A percentile compares a stretch with the other conserved stretches of the same genome.
phyloP scores from a whole-genome alignment of 2,888 invertebrate species.

The Atherix ibis region DNA sequence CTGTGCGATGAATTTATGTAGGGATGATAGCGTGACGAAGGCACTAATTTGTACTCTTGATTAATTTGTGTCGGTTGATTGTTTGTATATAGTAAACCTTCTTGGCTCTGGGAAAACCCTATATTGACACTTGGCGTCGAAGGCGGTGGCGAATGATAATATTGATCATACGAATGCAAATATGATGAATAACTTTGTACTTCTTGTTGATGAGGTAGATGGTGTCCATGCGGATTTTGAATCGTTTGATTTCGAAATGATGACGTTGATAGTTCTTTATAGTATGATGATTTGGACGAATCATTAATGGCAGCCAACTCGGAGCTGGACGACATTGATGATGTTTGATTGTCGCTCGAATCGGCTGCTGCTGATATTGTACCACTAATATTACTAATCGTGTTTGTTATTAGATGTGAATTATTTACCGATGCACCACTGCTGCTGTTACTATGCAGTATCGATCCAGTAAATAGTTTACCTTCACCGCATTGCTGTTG shows the following conservation, averaged over 20 bases:
- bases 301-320: too few relatives aligned
- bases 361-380: slow-evolving; percentile 57
- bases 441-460: slow-evolving; percentile 16
- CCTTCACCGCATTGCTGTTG: too few relatives aligned
- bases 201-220: slow-evolving; percentile 13
- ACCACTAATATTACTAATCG: slow-evolving; percentile 16
- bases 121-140: too few relatives aligned
- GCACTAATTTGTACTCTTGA: slow-evolving; percentile 18
- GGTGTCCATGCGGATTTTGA: too few relatives aligned
- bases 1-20: slow-evolving; percentile 10
- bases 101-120: slow-evolving; percentile 13
- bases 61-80: slow-evolving; percentile 8
- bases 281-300: too few relatives aligned
- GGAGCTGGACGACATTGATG: slow-evolving; percentile 32
- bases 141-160: slow-evolving; percentile 22
- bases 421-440: slow-evolving; percentile 11
- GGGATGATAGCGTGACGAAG: slow-evolving; percentile 15
- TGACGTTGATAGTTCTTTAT: too few relatives aligned
- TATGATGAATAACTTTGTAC: slow-evolving; percentile 21
- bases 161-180: slow-evolving; percentile 29
- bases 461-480: too few relatives aligned
- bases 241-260: too few relatives aligned
- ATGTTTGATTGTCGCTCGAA: slow-evolving; percentile 47
- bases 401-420: slow-evolving; percentile 7
- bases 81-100: slow-evolving; percentile 8